phyloP scores from a whole-genome alignment of 2,888 invertebrate genomes.

The Habroteleia sp. region DNA sequence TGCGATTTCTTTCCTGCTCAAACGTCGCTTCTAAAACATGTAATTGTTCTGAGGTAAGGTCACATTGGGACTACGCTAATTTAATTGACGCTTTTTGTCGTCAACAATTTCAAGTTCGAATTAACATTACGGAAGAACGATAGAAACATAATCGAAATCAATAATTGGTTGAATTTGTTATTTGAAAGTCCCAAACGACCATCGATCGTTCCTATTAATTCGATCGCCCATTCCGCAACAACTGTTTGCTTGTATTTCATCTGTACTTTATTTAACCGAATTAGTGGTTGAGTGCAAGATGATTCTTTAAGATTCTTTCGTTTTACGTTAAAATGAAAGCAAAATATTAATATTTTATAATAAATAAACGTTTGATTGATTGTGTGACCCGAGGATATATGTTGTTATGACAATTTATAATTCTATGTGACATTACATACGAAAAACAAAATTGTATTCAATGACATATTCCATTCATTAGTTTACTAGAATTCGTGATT shows the following conservation, averaged over 20 bases:
- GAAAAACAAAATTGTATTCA: slow-evolving; percentile 17
- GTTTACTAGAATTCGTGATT: too few species aligned
- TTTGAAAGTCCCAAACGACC: slow-evolving; percentile 27
- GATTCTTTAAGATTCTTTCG: slow-evolving; percentile 16
- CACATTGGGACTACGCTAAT: slow-evolving; percentile 31
- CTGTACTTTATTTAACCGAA: slow-evolving; percentile 25
- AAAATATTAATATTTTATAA: slow-evolving; percentile 39
- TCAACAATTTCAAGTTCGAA: slow-evolving; percentile 23
- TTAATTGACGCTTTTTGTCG: slow-evolving; percentile 26
- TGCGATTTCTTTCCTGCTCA: slow-evolving; percentile 63
- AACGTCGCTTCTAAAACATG: slow-evolving; percentile 61
- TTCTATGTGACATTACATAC: slow-evolving; percentile 50
- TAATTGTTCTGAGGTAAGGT: slow-evolving; percentile 52
- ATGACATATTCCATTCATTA: too few species aligned
- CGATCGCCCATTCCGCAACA: slow-evolving; percentile 34
- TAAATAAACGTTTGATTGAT: slow-evolving; percentile 24
- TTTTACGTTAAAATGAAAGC: slow-evolving; percentile 4
- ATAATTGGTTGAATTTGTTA: slow-evolving; percentile 3
- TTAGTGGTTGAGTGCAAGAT: slow-evolving; percentile 16
- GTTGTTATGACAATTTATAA: slow-evolving; percentile 50
- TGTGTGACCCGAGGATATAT: slow-evolving; percentile 28
- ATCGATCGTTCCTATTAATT: slow-evolving; percentile 52
- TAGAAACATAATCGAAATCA: slow-evolving; percentile 13
- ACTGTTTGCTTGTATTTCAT: slow-evolving; percentile 32
- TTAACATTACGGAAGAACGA: slow-evolving; percentile 1